Base-by-base conservation (phyloP, 2,797 vertebrate species). In the Mus spretus region DNA sequence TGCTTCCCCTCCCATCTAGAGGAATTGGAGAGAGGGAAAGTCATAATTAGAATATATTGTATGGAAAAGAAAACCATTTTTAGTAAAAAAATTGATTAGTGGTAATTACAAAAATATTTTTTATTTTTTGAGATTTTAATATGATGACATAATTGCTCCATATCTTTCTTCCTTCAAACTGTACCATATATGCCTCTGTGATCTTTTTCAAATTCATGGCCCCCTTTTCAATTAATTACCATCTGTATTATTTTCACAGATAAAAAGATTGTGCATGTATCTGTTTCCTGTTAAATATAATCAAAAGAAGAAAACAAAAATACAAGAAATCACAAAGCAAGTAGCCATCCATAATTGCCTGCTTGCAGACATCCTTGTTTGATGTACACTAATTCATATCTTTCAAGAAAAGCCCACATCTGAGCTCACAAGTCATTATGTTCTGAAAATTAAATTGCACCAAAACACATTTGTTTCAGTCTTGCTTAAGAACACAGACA, bases 251-350 rank as follows among this genome's bases (percentile, higher is more conserved):
- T 78, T 81, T 96, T 85, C 3, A 78, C 4, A 85, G 81, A 77
- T 72, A 74, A 93, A 85, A 78, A 37, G 4, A 50, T 40, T 92
- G 61, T 37, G 28, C 44, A 79, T 74, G 6, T 89, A 75, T 63
- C 3, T 15, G 0, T 6, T 88, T 86, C 0, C 37, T 70, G 15
- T 79, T 63, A 85, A 85, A 28, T 53, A 78, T 63, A 82, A 87
- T 53, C 44, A 93, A 91, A 94, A 94, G 24, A 57, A 91, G 26
- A 87, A 88, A 80, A 82, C 67, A 75, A 90, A 86, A 92, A 77
- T 53, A 26, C 2, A 90, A 4, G 8, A 78, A 93, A 55, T 22
- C 7, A 34, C 12, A 94, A 63, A 87, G 13, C 61, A 93, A 93
- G 79, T 65, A 22, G 61, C 83, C 10, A 72, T 31, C 44, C 10